Evolutionary conservation across 1,140 invertebrate species (phyloP).

Genomic region (Plectrocnemia conspersa): DNA sequence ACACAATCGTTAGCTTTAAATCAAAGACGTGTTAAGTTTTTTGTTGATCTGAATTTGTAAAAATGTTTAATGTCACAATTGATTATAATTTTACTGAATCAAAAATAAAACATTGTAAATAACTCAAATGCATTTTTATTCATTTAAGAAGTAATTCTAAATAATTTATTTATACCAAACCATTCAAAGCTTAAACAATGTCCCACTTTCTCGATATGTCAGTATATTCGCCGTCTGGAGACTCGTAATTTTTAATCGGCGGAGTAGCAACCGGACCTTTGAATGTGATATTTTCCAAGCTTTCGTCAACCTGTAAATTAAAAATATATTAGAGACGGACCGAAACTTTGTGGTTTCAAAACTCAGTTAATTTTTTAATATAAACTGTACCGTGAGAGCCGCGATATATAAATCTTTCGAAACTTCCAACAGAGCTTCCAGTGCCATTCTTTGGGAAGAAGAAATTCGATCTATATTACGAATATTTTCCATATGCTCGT

Average conservation of each 20-base stretch:
- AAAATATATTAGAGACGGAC: not conserved
- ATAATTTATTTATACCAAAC: not conserved
- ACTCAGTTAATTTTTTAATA: slow-evolving; percentile 8
- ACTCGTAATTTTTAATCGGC: slow-evolving; percentile 68
- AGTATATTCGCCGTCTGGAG: slow-evolving; percentile 80
- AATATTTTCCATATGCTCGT: slow-evolving; percentile 60
- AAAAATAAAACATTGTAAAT: too few species aligned
- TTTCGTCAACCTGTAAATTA: slow-evolving; percentile 60
- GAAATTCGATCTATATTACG: slow-evolving; percentile 63
- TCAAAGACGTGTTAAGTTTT: too few species aligned
- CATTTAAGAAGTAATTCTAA: not conserved
- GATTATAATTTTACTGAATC: not conserved
- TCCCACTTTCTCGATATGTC: slow-evolving; percentile 78
- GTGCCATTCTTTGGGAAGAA: slow-evolving; percentile 66
- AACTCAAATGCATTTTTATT: too few species aligned
- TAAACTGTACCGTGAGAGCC: slow-evolving; percentile 64
- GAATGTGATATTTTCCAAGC: slow-evolving; percentile 60
- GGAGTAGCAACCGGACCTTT: slow-evolving; percentile 73
- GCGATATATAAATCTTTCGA: slow-evolving; percentile 79
- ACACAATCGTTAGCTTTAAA: too few species aligned
- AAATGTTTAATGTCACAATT: too few species aligned
- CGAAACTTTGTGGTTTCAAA: not conserved
- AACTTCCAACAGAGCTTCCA: slow-evolving; percentile 68
- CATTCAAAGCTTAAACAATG: not conserved
- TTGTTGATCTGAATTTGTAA: too few species aligned